Base-by-base conservation (phyloP, 2,888 invertebrate species). In the Calameuta pallipes region DNA sequence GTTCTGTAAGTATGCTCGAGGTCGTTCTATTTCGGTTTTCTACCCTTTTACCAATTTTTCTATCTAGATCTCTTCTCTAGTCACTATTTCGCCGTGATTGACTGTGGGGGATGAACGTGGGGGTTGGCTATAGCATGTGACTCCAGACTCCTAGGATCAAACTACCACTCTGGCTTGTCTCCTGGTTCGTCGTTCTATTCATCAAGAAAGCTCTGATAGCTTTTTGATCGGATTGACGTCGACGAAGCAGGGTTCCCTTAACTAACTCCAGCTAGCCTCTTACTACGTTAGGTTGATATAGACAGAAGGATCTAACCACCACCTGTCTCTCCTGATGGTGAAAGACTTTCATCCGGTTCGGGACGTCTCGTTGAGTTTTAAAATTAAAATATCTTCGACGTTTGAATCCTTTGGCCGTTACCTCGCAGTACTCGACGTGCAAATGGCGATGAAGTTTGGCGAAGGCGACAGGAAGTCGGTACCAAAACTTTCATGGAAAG, bases 221-320 rank as follows among this genome's bases (percentile, higher is more conserved):
- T 83, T 83, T 83, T 83, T 83, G 83, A 83, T 83, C 82, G 81
- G 82, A 83, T 83, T 81, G 81, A 82, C 83, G 80, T 33, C 35
- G 56, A 56, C 56, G 56, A 23, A 56, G 56, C 23, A 56, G 56
- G 56, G 56, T 23, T 56, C 56, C 23, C 56, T 56, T 56, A 56
- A 56, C 56, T 56, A 56, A 56, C 23, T 56, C 56, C 23, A 56
- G 56, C 56, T 56, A 23, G 23, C 6, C 56, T 23, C 23, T 56
- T 56, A 56, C 56, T 23, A 6, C 56, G 56, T 56, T 56, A 56
- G 56, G 23, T 56, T 56, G 6, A 23, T 56, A 23, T 23, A 56
- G 56, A 23, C 56, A 56, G 56, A 23, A 56, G 6, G 56, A 2
- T 56, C 56, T 56, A 9, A 9, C 56, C 23, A 56, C 56, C 23